phyloP scores from a whole-genome alignment of 2,797 vertebrate genomes.

The Alca torda region DNA sequence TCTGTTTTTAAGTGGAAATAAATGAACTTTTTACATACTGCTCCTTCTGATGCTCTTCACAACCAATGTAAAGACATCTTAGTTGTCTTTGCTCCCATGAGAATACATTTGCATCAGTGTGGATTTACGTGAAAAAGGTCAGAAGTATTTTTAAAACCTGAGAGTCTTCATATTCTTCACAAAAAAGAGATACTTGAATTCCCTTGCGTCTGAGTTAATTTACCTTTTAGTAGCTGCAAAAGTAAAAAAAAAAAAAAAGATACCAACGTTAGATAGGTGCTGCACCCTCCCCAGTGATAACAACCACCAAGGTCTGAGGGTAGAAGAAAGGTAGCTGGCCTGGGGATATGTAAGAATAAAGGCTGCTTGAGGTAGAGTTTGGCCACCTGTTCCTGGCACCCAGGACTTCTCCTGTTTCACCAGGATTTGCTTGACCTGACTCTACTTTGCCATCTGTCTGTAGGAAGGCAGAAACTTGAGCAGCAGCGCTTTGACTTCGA shows the following conservation, averaged over 20 bases:
- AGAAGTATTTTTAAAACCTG: constrained; percentile 15
- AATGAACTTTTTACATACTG: neutral
- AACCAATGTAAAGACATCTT: neutral
- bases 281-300: neutral
- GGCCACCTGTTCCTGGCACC: neutral
- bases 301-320: neutral
- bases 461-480: constrained; percentile 1
- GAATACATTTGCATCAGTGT: neutral
- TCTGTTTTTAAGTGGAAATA: neutral
- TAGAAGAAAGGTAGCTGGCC: neutral
- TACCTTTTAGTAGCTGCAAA: neutral
- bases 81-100: neutral
- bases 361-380: neutral
- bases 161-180: neutral
- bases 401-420: neutral
- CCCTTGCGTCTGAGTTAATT: neutral
- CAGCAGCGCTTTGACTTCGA: neutral
- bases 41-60: neutral
- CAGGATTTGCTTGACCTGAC: neutral
- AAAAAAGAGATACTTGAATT: neutral
- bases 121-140: neutral
- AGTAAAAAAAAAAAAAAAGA: no score
- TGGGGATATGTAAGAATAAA: neutral
- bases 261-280: neutral
- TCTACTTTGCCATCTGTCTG: neutral